Evolutionary conservation across 2,888 invertebrate species (phyloP).

Genomic region (Heteromyza rotundicornis): DNA sequence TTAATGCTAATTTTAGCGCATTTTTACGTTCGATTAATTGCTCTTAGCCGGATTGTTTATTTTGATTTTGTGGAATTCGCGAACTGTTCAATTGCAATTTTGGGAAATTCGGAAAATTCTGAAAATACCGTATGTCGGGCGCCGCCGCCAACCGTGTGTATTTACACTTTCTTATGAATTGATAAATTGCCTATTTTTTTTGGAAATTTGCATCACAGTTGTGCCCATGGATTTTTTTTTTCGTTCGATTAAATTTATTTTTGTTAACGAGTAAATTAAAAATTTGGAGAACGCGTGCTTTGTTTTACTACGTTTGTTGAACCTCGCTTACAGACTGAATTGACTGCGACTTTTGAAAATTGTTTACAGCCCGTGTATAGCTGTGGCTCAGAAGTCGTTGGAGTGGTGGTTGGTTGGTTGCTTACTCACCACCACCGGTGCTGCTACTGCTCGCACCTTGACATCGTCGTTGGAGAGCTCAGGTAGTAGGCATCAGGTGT

Average conservation of each 20-base stretch:
- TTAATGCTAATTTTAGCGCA: no score
- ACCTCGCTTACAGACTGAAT: conserved; percentile 53
- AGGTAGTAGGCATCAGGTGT: conserved; percentile 44
- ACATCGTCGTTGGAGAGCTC: no score
- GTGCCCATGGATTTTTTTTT: conserved; percentile 20
- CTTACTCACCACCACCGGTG: conserved; percentile 30
- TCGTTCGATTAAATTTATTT: conserved; percentile 23
- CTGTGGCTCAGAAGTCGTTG: conserved; percentile 36
- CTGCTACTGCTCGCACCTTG: conserved; percentile 17
- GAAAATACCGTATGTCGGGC: no score
- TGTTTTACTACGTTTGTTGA: conserved; percentile 32
- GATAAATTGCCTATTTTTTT: not conserved
- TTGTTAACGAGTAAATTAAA: conserved; percentile 14
- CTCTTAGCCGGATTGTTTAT: no score
- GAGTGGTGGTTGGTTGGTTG: conserved; percentile 2
- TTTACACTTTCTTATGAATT: not conserved
- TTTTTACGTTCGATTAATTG: no score
- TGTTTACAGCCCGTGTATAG: no score
- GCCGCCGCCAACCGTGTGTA: no score
- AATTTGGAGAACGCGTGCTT: conserved; percentile 1
- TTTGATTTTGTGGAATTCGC: no score
- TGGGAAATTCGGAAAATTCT: no score
- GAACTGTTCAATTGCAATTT: no score
- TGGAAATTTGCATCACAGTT: conserved; percentile 7
- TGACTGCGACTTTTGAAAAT: conserved; percentile 38